Evolutionary conservation across 2,797 vertebrate genomes (phyloP), one percentile per base, ranked within the genome.

Genomic region (Scarus forsteni): DNA sequence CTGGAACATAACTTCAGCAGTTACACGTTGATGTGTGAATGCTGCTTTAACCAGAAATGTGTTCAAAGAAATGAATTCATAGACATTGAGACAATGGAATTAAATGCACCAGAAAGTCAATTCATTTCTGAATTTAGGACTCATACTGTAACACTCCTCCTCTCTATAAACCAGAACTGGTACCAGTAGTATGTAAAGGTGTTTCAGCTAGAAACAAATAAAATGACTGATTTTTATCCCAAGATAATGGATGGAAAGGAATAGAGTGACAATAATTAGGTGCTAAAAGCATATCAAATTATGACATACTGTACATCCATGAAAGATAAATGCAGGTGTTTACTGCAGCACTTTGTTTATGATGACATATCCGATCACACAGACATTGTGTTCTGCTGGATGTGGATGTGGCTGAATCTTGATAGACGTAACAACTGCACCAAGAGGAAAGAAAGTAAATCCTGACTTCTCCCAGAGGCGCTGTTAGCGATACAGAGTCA

Each of bases 371-470:
- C 54, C 27, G 57, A 65, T 38, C 14, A 35, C 18, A 48, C 1
- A 0, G 15, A 53, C 36, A 15, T 14, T 7, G 46, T 48, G 35
- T 39, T 42, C 52, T 59, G 38, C 18, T 49, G 18, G 49, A 65
- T 61, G 13, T 48, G 39, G 53, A 27, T 3, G 7, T 8, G 46
- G 44, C 40, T 50, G 69, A 10, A 68, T 38, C 50, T 66, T 81
- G 61, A 70, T 46, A 42, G 49, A 70, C 6, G 12, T 4, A 67
- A 79, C 67, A 79, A 67, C 67, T 80, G 67, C 44, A 46, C 64
- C 1, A 9, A 57, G 40, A 66, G 51, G 15, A 39, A 77, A 62
- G 43, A 57, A 52, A 69, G 57, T 9, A 67, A 50, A 78, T 40
- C 36, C 36, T 4, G 15, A 36, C 61, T 38, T 58, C 35, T 69